Conservation (phyloP, 2,113 vertebrate genomes). For the Leuciscus idus region DNA sequence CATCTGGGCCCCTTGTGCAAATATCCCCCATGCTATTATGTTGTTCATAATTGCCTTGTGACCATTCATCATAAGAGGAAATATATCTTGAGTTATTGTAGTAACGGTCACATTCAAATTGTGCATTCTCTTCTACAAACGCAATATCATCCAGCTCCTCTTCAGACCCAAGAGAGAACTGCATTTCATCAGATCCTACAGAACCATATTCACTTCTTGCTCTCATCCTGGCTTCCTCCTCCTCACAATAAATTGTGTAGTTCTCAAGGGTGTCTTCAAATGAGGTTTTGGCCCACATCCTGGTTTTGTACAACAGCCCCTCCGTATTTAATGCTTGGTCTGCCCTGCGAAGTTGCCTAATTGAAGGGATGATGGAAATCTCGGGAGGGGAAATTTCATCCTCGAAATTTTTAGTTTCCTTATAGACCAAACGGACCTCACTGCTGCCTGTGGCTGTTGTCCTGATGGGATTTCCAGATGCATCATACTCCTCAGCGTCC, state of each 20-base stretch:
- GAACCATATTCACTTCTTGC: constrained; percentile 79
- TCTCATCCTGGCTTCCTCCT: constrained; percentile 61
- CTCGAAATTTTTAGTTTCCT: constrained; percentile 72
- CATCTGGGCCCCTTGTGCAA: constrained; percentile 63
- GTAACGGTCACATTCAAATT: constrained; percentile 70
- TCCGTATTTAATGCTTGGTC: constrained; percentile 65
- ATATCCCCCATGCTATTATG: constrained; percentile 47
- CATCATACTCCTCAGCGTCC: constrained; percentile 74
- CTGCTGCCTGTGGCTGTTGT: constrained; percentile 66
- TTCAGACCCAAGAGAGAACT: constrained; percentile 82
- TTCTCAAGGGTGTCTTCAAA: constrained; percentile 69
- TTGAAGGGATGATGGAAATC: constrained; percentile 75
- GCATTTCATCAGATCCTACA: constrained; percentile 84
- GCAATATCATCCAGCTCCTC: constrained; percentile 81
- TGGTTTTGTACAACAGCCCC: constrained; percentile 85
- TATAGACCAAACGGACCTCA: constrained; percentile 70
- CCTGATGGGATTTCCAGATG: constrained; percentile 70
- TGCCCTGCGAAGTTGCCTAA: constrained; percentile 57
- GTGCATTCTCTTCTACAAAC: constrained; percentile 65
- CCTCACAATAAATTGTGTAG: constrained; percentile 73
- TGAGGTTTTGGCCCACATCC: constrained; percentile 74
- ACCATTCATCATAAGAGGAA: constrained; percentile 56
- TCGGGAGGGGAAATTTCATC: constrained; percentile 73
- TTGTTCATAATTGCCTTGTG: constrained; percentile 53
- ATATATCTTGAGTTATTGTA: constrained; percentile 58